These are phyloP conservation scores for Drosophila lacicola DNA, from an alignment of 2,888 invertebrate genomes.

Conservation along the genomic window DNA sequence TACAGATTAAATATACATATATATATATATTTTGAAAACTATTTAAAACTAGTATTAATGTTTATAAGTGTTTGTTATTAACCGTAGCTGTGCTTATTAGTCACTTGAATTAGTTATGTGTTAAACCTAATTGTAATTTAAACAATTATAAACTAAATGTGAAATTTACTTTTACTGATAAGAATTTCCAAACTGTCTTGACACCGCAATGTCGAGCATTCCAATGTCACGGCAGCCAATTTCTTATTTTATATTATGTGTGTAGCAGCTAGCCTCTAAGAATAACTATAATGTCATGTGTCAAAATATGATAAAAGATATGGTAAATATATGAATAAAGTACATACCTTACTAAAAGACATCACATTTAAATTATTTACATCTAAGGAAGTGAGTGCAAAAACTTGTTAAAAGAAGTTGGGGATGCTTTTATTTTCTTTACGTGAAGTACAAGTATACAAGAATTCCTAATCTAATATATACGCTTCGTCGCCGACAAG, in stretches of 20 bases:
- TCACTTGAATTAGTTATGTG: constrained; percentile 36
- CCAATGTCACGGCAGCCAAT: constrained; percentile 29
- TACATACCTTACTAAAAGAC: constrained; percentile 17
- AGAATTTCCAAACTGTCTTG: constrained; percentile 19
- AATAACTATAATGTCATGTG: constrained; percentile 32
- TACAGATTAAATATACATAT: not conserved
- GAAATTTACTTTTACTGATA: constrained; percentile 6
- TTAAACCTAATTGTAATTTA: constrained; percentile 7
- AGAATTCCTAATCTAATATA: too few species aligned
- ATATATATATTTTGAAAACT: constrained; percentile 32
- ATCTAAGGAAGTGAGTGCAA: constrained; percentile 15
- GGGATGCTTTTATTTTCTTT: not conserved
- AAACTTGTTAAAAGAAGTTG: constrained; percentile 13
- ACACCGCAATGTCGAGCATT: constrained; percentile 15
- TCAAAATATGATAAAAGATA: constrained; percentile 21
- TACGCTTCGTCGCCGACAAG: too few species aligned
- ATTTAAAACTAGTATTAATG: constrained; percentile 14
- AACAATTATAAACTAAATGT: constrained; percentile 6
- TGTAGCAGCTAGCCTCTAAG: constrained; percentile 21
- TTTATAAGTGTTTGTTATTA: constrained; percentile 46
- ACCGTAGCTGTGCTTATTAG: constrained; percentile 58
- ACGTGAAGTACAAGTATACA: not conserved
- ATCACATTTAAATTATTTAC: constrained; percentile 8
- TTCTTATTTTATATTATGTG: constrained; percentile 31
- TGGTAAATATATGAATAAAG: constrained; percentile 23